These are phyloP conservation scores for Rhagonycha lutea DNA, from an alignment of 2,888 invertebrate species.

Conservation along the genomic window DNA sequence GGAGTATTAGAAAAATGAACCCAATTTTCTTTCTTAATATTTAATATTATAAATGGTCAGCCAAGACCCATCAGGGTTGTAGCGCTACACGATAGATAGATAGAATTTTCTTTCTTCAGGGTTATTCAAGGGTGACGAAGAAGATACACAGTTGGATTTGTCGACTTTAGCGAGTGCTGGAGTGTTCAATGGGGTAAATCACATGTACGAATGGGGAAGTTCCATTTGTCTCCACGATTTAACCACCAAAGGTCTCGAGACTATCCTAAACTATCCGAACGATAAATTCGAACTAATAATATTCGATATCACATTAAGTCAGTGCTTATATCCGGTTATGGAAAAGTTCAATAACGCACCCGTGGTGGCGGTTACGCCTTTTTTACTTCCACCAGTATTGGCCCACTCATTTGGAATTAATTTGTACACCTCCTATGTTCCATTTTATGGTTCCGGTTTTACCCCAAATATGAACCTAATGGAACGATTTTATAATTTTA, in stretches of 20 bases:
- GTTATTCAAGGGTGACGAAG: neutral
- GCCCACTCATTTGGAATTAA: constrained; percentile 37
- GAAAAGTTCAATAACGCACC: constrained; percentile 35
- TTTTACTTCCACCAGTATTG: constrained; percentile 17
- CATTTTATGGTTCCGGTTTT: constrained; percentile 33
- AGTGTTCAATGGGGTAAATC: neutral
- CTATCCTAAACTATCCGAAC: constrained; percentile 30
- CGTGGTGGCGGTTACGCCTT: constrained; percentile 32
- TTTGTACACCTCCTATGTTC: constrained; percentile 38
- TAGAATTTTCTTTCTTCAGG: no score
- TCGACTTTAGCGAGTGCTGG: neutral
- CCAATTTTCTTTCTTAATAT: no score
- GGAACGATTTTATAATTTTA: constrained; percentile 36
- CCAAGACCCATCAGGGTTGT: no score
- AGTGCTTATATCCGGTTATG: constrained; percentile 34
- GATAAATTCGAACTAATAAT: constrained; percentile 35
- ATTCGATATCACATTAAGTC: constrained; percentile 31
- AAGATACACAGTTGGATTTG: neutral
- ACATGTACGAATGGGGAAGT: neutral
- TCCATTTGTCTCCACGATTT: constrained; percentile 21
- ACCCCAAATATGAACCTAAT: constrained; percentile 35
- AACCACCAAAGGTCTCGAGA: constrained; percentile 20
- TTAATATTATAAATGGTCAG: no score
- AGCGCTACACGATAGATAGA: no score
- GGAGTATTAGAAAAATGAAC: neutral